A percentile compares a stretch with the other conserved stretches of the same genome.
These are phyloP conservation scores for Danio jaintianensis DNA, from an alignment of 2,797 vertebrate species.

Conservation along the genomic window DNA sequence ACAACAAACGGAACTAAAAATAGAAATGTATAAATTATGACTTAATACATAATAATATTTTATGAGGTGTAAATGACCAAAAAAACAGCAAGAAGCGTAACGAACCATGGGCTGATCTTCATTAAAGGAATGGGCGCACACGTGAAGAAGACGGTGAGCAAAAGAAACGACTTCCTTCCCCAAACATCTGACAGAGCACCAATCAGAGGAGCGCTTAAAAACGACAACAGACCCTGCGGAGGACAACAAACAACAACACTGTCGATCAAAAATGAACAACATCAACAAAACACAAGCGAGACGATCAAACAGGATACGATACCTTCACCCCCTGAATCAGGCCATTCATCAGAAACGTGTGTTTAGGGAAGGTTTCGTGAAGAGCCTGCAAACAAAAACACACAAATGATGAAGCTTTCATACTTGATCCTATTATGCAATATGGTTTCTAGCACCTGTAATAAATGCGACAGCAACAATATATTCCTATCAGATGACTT, in stretches of 20 bases:
- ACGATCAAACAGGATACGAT: not conserved
- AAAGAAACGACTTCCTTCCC: constrained; percentile 88
- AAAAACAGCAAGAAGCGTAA: not conserved
- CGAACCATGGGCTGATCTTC: constrained; percentile 88
- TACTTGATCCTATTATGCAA: not conserved
- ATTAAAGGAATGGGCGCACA: constrained; percentile 88
- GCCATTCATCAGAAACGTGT: constrained; percentile 91
- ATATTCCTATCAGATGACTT: no score
- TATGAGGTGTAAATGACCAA: not conserved
- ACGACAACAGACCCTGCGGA: constrained; percentile 83
- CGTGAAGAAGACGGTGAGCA: constrained; percentile 90
- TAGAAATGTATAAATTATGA: no score
- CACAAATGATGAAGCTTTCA: not conserved
- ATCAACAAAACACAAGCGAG: no score
- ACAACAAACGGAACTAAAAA: no score
- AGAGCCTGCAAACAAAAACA: constrained; percentile 75
- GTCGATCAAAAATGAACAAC: not conserved
- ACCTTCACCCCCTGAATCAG: constrained; percentile 91
- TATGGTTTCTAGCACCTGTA: not conserved
- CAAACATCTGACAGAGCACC: constrained; percentile 89
- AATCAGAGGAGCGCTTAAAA: constrained; percentile 87
- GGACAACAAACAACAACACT: not conserved
- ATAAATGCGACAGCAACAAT: no score
- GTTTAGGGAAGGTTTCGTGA: constrained; percentile 88
- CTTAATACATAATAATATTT: not conserved